Conservation (phyloP, 2,797 vertebrate genomes). For the Darevskia nairensis region DNA sequence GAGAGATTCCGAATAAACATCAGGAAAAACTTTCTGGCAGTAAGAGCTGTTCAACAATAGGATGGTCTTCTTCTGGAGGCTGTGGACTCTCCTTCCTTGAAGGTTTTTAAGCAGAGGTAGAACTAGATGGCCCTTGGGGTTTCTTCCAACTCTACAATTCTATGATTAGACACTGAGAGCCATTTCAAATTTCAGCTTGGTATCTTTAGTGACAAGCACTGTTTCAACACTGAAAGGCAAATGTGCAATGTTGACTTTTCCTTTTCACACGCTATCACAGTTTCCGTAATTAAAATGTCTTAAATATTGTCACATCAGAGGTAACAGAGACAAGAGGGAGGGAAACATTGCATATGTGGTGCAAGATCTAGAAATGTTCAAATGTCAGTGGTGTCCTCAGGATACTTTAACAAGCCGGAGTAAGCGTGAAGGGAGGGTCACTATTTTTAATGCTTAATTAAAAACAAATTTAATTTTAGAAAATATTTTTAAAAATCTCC, state of each 20-base stretch:
- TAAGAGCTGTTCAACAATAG: too few species aligned
- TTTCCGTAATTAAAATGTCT: constrained; percentile 12
- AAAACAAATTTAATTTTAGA: constrained; percentile 30
- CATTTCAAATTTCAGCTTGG: not conserved
- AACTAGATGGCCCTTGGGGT: too few species aligned
- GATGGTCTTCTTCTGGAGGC: too few species aligned
- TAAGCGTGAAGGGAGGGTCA: constrained; percentile 4
- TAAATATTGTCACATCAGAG: not conserved
- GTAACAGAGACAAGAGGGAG: not conserved
- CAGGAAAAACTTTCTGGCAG: too few species aligned
- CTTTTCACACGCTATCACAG: not conserved
- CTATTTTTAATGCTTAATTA: not conserved
- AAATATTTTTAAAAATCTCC: constrained; percentile 10
- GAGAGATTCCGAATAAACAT: too few species aligned
- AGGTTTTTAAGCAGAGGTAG: too few species aligned
- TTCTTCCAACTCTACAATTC: too few species aligned
- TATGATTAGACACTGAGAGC: not conserved
- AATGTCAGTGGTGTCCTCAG: not conserved
- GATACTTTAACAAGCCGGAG: constrained; percentile 5
- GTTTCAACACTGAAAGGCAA: not conserved
- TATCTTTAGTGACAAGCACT: not conserved
- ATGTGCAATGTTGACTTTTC: not conserved
- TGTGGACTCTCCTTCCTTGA: too few species aligned
- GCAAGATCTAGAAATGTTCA: not conserved
- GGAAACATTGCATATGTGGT: not conserved